Percentiles rank a stretch among this genome's conserved stretches.
phyloP scores from a whole-genome alignment of 2,888 invertebrate genomes.

The Atrina japonica region DNA sequence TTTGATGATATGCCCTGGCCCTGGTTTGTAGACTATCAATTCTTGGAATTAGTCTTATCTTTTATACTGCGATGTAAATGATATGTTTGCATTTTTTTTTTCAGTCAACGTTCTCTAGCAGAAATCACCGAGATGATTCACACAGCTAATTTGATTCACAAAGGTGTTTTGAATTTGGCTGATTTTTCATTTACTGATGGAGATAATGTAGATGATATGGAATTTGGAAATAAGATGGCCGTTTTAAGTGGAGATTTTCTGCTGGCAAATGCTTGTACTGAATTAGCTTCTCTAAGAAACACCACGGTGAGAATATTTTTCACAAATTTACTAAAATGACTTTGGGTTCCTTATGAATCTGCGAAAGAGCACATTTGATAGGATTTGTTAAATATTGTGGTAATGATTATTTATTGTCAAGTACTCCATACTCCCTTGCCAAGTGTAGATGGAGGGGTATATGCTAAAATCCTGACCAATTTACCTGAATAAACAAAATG shows the following conservation, averaged over 20 bases:
- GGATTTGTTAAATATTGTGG: too few relatives aligned
- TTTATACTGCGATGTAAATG: not conserved
- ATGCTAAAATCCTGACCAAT: too few relatives aligned
- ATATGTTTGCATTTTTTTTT: conserved; percentile 30
- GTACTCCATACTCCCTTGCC: too few relatives aligned
- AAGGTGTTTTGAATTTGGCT: conserved; percentile 88
- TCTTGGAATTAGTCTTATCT: not conserved
- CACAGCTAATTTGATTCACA: conserved; percentile 94
- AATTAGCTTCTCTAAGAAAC: conserved; percentile 89
- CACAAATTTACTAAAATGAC: too few relatives aligned
- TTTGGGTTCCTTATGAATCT: too few relatives aligned
- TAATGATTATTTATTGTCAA: too few relatives aligned
- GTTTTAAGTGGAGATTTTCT: conserved; percentile 95
- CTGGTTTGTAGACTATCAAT: too few relatives aligned
- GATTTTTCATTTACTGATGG: conserved; percentile 81
- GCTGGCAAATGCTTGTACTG: conserved; percentile 91
- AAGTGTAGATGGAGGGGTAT: too few relatives aligned
- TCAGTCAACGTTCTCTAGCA: conserved; percentile 84
- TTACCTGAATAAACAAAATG: too few relatives aligned
- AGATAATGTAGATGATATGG: conserved; percentile 88
- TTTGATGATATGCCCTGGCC: too few relatives aligned
- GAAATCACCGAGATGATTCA: conserved; percentile 98
- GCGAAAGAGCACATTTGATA: too few relatives aligned
- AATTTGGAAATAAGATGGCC: conserved; percentile 97
- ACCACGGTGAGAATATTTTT: conserved; percentile 80